Base-by-base conservation (phyloP, 2,888 invertebrate species). In the Drosophila hamatofila region DNA sequence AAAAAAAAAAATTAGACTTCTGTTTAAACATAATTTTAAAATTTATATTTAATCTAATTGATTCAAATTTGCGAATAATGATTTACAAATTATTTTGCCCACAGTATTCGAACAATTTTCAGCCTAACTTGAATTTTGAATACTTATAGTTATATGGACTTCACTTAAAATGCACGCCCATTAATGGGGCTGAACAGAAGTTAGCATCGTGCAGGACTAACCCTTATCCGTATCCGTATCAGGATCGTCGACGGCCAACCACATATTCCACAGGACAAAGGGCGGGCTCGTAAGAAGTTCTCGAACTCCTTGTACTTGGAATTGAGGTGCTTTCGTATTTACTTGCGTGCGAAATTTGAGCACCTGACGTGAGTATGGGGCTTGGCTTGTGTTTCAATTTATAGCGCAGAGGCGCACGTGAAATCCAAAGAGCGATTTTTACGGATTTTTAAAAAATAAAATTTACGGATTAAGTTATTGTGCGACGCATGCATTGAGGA, bases 381-480 rank as follows among this genome's bases (percentile, higher is more conserved):
- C 37, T 49, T 52, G 37, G 27, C 35, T 74, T 83, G 72, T 83
- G 75, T 78, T 88, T 90, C 81, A 90, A 90, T 88, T 90, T 88
- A 90, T 88, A 78, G 72, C 71, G 52, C 54, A 57, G 42, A 71
- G 61, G 37, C 62, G 67, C 69, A 78, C 74, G 79, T 79, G 75
- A 80, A 89, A 83, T 90, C 80, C 84, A 52, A 63, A 60, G 67
- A 85, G 82, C 89, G 88, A 60, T 85, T 86, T 84, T 86, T 80
- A 76, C 86, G 84, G 89, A 87, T 85, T 81, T 89, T 79, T 78
- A 78, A 80, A 80, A 83, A 89, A 89, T 85, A 89, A 88, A 90
- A 89, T 91, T 89, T 90, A 91, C 89, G 91, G 91, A 90, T 91
- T 90, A 90, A 91, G 91, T 90, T 91, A 87, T 90, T 91, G 90